These are phyloP conservation scores for Pteronura brasiliensis DNA, from an alignment of 2,113 vertebrate species.

Conservation along the genomic window DNA sequence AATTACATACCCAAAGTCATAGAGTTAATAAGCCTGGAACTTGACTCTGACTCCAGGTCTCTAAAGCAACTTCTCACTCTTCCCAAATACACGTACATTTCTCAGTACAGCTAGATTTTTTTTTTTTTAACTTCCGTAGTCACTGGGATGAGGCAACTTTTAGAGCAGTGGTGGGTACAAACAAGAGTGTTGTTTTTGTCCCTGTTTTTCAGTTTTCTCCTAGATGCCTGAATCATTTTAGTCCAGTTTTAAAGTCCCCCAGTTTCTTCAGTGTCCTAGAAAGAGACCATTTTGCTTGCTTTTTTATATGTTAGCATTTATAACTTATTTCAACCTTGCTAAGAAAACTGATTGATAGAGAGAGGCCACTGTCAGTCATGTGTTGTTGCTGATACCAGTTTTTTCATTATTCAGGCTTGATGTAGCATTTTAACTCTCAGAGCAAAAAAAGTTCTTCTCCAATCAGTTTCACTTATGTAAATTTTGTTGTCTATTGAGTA, in stretches of 20 bases:
- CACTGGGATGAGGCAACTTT: not conserved
- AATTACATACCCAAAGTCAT: not conserved
- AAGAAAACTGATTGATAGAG: not conserved
- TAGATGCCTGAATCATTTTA: not conserved
- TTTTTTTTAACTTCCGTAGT: not conserved
- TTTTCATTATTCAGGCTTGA: not conserved
- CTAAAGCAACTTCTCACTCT: not conserved
- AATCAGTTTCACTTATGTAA: conserved; percentile 43
- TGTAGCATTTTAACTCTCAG: not conserved
- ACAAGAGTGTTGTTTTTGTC: not conserved
- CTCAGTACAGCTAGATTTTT: not conserved
- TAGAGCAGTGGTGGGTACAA: not conserved
- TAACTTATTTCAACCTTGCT: not conserved
- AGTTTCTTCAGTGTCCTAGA: not conserved
- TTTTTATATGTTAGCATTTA: not conserved
- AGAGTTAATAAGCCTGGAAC: not conserved
- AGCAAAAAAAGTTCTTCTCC: not conserved
- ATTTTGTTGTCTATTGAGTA: not conserved
- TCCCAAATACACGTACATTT: not conserved
- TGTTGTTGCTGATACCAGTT: not conserved
- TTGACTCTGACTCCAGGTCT: not conserved
- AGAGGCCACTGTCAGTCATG: not conserved
- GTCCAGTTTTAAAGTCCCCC: not conserved
- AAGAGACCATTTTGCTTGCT: not conserved
- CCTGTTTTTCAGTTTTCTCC: not conserved